Base-by-base conservation (phyloP, 64 coral and sea anemone genomes). In the Acropora tenuis region DNA sequence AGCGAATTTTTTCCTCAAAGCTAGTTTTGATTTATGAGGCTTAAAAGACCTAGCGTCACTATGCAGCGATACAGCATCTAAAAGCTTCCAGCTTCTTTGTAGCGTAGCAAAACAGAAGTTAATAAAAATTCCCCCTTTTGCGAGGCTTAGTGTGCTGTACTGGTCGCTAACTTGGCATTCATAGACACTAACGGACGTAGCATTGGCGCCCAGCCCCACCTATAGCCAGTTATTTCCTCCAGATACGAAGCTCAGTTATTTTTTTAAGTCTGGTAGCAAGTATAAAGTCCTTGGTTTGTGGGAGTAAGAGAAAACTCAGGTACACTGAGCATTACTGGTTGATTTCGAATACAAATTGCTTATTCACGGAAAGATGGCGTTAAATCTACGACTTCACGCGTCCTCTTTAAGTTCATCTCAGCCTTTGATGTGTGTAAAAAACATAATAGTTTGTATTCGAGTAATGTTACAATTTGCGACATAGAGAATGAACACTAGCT, bases 301-400 rank as follows among this genome's bases (percentile, higher is more conserved):
- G 5, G 82, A 18, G 8, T 72, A 48, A 72, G 46, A 6, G 82
- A 85, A 17, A 48, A 8, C 16, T 10, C 48, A 16, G 17, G 46
- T 85, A 71, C 63, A 71, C 2, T 85, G 65, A 30, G 30, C 30
- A 30, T 85, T 85, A 85, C 72, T 65, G 30, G 82, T 69, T 48
- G 65, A n/a, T 71, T 85, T 17, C 41, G 30, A 16, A 19, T 69
- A 18, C 65, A 3, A 7, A 12, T 85, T 72, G 82, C 44, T 85
- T 47, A 71, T 82, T 53, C 79, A 58, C 63, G n/a, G 66, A 85
- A 18, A 65, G 82, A 85, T 55, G 52, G 1, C 18, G 61, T 71
- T 71, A 40, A 71, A 40, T 15, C 68, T n/a, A 71, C 20, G 4
- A 20, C 18, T 20, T 85, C 72, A 68, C 4, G 16, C 82, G 49